phyloP scores from a whole-genome alignment of 2,113 vertebrate species.

The Stegostoma tigrinum region DNA sequence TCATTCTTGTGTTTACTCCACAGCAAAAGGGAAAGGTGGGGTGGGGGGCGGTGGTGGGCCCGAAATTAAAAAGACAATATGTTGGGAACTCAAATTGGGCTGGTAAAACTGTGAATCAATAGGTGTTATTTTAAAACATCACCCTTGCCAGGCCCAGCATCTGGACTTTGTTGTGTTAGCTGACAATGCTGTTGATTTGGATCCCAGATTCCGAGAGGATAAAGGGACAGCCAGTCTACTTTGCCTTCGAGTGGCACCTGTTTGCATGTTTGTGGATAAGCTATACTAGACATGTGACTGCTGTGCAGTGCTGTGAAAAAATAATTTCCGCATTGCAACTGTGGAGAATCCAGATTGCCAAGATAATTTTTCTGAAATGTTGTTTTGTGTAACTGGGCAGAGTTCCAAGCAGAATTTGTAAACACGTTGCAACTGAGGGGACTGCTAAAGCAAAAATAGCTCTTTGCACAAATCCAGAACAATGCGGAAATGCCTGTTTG shows the following conservation, averaged over 20 bases:
- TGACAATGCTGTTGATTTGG: neutral
- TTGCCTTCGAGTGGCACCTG: neutral
- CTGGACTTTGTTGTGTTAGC: neutral
- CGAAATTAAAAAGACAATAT: neutral
- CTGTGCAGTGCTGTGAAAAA: neutral
- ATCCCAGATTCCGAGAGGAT: neutral
- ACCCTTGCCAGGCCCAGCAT: neutral
- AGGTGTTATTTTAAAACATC: no score
- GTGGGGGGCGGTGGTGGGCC: no score
- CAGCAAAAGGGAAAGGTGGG: neutral
- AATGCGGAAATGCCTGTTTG: neutral
- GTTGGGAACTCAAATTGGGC: neutral
- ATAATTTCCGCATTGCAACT: neutral
- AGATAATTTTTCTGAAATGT: neutral
- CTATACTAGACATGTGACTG: neutral
- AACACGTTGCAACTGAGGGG: neutral
- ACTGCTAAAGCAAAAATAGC: neutral
- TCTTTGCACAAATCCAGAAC: neutral
- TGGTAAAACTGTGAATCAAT: neutral
- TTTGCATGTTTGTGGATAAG: neutral
- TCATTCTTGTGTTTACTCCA: neutral
- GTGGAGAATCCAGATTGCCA: neutral
- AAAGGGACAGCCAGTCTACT: neutral
- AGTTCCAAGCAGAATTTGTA: neutral
- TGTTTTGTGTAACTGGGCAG: neutral